Conservation (phyloP, 2,797 vertebrate genomes). For the Parambassis ranga region DNA sequence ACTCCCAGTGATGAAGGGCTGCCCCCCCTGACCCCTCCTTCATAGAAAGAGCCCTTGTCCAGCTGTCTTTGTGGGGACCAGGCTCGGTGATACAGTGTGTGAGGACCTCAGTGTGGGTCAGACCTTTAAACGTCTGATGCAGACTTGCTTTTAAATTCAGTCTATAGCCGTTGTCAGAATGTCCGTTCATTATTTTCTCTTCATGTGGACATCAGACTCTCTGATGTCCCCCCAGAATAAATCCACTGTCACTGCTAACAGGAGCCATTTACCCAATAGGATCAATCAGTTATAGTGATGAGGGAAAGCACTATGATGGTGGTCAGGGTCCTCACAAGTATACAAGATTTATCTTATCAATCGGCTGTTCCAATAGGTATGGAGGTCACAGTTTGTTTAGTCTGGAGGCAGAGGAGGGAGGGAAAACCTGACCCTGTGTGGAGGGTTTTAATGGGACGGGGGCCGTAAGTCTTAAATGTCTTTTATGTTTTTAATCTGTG, state of each 20-base stretch:
- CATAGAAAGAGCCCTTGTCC: slow-evolving; percentile 50
- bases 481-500: neutral
- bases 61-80: slow-evolving; percentile 46
- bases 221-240: no score
- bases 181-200: no score
- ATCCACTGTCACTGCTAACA: no score
- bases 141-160: neutral
- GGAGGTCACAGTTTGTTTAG: slow-evolving; percentile 29
- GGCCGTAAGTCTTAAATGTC: neutral
- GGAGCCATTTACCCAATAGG: no score
- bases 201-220: no score
- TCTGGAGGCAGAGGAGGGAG: no score
- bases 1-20: slow-evolving; percentile 78
- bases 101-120: neutral
- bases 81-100: neutral
- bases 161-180: no score
- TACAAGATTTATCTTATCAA: neutral
- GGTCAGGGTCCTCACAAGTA: no score
- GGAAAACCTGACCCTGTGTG: no score
- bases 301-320: no score
- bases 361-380: neutral
- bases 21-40: slow-evolving; percentile 73
- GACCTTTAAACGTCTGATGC: neutral
- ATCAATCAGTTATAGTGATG: no score
- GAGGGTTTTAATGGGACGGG: neutral